phyloP scores from a whole-genome alignment of 2,113 vertebrate species.

The Sebastes fasciatus region DNA sequence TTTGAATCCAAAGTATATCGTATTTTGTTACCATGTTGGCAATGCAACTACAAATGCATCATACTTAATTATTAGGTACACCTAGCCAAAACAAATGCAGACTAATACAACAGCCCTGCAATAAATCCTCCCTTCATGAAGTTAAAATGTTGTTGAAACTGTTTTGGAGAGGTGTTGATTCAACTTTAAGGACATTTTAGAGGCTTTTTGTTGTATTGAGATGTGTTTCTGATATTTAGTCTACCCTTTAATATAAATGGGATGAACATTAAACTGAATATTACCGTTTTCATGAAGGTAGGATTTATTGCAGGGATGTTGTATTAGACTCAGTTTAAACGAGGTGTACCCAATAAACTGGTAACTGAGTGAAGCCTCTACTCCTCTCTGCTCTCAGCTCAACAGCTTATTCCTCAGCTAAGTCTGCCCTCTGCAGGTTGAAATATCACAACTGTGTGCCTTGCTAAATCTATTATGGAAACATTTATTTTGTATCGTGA shows the following conservation, averaged over 20 bases:
- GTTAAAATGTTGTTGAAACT: not conserved
- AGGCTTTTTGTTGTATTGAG: not conserved
- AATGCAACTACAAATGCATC: not conserved
- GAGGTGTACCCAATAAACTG: conserved; percentile 6
- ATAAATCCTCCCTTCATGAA: not conserved
- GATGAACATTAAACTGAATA: not conserved
- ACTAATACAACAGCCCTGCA: not conserved
- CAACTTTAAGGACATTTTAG: not conserved
- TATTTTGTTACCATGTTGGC: not conserved
- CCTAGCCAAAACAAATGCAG: not conserved
- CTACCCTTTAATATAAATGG: not conserved
- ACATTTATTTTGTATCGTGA: too few relatives aligned
- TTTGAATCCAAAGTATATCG: not conserved
- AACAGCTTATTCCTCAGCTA: conserved; percentile 35
- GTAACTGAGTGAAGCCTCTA: not conserved
- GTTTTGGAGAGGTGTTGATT: not conserved
- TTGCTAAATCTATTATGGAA: not conserved
- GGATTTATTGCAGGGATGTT: not conserved
- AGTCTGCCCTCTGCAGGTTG: conserved; percentile 81
- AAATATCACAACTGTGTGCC: not conserved
- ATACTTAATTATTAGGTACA: not conserved
- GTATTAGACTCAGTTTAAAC: not conserved
- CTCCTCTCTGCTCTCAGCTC: not conserved
- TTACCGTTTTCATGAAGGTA: not conserved
- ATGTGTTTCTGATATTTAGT: not conserved